phyloP scores from a whole-genome alignment of 2,888 invertebrate species.

The Danaus chrysippus region DNA sequence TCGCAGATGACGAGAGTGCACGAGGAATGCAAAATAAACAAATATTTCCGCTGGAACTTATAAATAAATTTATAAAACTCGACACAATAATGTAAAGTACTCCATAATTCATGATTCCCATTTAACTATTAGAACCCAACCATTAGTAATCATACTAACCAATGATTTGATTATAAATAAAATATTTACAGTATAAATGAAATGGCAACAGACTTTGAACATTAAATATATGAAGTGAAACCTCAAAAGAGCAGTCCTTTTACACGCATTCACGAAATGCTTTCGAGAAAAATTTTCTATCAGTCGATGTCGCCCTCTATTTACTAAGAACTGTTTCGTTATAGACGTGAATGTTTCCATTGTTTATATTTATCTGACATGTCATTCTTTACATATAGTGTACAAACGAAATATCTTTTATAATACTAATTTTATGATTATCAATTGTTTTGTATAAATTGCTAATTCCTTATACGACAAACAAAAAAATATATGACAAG shows the following conservation, averaged over 20 bases:
- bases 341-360: constrained; percentile 58
- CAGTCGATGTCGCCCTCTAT: constrained; percentile 75
- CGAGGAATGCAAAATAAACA: constrained; percentile 48
- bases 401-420: too few species aligned
- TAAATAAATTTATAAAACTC: background rate
- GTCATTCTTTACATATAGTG: background rate
- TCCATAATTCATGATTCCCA: too few species aligned
- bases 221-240: constrained; percentile 21
- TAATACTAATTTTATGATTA: too few species aligned
- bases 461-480: too few species aligned
- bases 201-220: constrained; percentile 5
- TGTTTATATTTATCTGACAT: constrained; percentile 20
- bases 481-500: too few species aligned
- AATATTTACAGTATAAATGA: constrained; percentile 4
- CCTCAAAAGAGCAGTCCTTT: constrained; percentile 34
- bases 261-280: constrained; percentile 37
- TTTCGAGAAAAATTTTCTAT: constrained; percentile 65
- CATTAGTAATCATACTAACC: too few species aligned
- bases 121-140: too few species aligned
- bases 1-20: constrained; percentile 41
- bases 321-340: constrained; percentile 78
- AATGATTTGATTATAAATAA: background rate
- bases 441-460: too few species aligned
- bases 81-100: too few species aligned
- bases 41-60: constrained; percentile 6